These are phyloP conservation scores for Aromia moschata DNA, from an alignment of 2,888 invertebrate species.

Conservation along the genomic window DNA sequence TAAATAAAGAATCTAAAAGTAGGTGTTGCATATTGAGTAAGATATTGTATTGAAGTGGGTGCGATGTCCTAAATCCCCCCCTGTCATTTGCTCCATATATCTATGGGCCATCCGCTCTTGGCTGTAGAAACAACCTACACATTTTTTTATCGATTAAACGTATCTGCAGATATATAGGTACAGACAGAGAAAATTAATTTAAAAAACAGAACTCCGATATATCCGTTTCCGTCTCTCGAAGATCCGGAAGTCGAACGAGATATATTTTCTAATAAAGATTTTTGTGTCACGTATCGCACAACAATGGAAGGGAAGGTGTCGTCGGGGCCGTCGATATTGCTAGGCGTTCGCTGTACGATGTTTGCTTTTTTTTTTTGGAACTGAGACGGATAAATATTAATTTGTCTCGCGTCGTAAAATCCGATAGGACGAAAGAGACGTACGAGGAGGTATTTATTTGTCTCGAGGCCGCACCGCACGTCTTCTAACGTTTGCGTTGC, in stretches of 20 bases:
- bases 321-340: not conserved
- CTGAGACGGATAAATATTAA: not conserved
- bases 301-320: conserved; percentile 11
- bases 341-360: not conserved
- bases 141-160: conserved; percentile 25
- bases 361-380: not conserved
- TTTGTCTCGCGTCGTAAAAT: too few relatives aligned
- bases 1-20: too few relatives aligned
- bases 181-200: conserved; percentile 23
- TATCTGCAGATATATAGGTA: too few relatives aligned
- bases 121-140: conserved; percentile 25
- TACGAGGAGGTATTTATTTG: too few relatives aligned
- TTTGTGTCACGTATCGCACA: conserved; percentile 18
- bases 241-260: conserved; percentile 1
- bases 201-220: conserved; percentile 18
- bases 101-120: too few relatives aligned
- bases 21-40: too few relatives aligned
- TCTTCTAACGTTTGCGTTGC: too few relatives aligned
- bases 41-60: too few relatives aligned
- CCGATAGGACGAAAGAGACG: too few relatives aligned
- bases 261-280: conserved; percentile 24
- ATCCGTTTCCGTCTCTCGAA: conserved; percentile 16
- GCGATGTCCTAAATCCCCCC: too few relatives aligned
- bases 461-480: too few relatives aligned
- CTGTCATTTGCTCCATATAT: too few relatives aligned